Conservation (phyloP, 2,888 invertebrate genomes). For the Pemphredon lugubris region DNA sequence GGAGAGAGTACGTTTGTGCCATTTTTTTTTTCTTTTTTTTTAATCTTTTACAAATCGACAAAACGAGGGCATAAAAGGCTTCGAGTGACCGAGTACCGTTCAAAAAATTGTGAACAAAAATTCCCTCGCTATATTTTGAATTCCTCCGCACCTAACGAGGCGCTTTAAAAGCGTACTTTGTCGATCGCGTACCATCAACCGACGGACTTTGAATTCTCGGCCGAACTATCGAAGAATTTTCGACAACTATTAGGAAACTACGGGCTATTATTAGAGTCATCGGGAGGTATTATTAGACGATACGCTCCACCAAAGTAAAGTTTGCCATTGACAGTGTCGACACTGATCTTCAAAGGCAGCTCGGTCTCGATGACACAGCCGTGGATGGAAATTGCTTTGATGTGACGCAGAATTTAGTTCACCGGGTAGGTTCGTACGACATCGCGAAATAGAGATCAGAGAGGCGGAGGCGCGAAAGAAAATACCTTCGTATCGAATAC, state of each 20-base stretch:
- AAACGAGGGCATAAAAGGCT: no score
- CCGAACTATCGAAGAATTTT: conserved; percentile 19
- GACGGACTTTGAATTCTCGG: neutral
- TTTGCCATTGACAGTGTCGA: conserved; percentile 53
- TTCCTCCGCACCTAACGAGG: no score
- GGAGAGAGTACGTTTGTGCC: no score
- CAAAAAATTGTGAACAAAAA: no score
- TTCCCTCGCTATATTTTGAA: no score
- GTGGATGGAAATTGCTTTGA: conserved; percentile 48
- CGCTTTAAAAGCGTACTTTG: no score
- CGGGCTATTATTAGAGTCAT: conserved; percentile 35
- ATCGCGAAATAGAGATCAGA: conserved; percentile 22
- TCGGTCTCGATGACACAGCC: conserved; percentile 39
- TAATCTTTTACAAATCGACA: no score
- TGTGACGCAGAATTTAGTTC: conserved; percentile 33
- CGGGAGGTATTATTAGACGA: conserved; percentile 43
- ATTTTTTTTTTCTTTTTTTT: no score
- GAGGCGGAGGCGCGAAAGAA: conserved; percentile 10
- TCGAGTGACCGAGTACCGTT: no score
- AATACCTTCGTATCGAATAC: conserved; percentile 27
- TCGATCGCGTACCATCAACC: no score
- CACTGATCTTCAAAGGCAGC: conserved; percentile 53
- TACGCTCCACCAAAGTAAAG: conserved; percentile 39
- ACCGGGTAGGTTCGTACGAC: conserved; percentile 12
- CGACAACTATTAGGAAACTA: conserved; percentile 24